phyloP scores from a whole-genome alignment of 2,888 invertebrate genomes.

The Agriopis marginaria region DNA sequence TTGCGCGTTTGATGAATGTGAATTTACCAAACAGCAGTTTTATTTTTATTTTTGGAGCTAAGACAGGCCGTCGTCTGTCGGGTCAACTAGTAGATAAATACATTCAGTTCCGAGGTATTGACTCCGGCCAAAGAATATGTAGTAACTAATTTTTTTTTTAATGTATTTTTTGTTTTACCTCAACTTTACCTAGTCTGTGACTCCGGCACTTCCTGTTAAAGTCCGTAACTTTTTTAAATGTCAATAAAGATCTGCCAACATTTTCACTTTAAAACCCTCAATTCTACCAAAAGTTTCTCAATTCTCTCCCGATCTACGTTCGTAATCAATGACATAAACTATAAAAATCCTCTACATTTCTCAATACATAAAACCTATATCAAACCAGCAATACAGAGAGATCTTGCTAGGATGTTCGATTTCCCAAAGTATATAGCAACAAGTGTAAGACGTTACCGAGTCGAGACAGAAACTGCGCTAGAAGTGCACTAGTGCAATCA shows the following conservation, averaged over 20 bases:
- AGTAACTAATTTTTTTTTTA: too few relatives aligned
- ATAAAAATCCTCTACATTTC: not conserved
- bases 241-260: not conserved
- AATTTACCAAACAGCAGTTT: too few relatives aligned
- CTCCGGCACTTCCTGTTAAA: too few relatives aligned
- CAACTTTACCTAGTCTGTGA: too few relatives aligned
- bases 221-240: too few relatives aligned
- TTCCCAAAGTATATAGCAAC: conserved; percentile 27
- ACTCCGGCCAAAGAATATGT: too few relatives aligned
- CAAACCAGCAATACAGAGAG: not conserved
- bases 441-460: conserved; percentile 25
- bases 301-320: not conserved
- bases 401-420: conserved; percentile 5
- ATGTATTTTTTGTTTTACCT: too few relatives aligned
- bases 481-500: conserved; percentile 7
- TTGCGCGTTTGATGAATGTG: too few relatives aligned
- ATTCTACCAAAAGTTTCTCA: not conserved
- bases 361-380: not conserved
- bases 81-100: too few relatives aligned
- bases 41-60: too few relatives aligned
- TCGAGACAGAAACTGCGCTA: not conserved
- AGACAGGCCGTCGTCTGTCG: too few relatives aligned
- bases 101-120: too few relatives aligned
- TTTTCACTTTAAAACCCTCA: not conserved
- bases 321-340: not conserved